Evolutionary conservation across 2,113 vertebrate species (phyloP).

Genomic region (Typhlomys cinereus): DNA sequence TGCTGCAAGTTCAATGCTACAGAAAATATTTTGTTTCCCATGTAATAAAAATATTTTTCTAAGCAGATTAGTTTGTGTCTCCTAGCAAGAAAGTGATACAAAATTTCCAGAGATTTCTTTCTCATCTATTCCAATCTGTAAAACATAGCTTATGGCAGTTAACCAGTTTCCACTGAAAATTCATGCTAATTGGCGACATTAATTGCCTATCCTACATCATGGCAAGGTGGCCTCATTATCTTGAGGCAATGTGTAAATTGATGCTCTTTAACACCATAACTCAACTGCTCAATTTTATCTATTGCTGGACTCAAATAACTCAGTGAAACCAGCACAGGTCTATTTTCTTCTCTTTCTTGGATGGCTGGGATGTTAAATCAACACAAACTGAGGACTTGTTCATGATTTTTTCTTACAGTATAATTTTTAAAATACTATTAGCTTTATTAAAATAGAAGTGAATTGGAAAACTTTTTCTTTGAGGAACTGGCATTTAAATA

Average conservation of each 20-base stretch:
- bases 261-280: conserved; percentile 55
- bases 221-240: conserved; percentile 63
- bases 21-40: conserved; percentile 8
- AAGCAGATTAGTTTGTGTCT: conserved; percentile 39
- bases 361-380: not conserved
- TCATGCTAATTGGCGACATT: conserved; percentile 67
- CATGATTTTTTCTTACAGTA: not conserved
- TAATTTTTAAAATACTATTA: not conserved
- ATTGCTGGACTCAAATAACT: conserved; percentile 40
- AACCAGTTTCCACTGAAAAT: conserved; percentile 53
- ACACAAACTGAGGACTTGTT: not conserved
- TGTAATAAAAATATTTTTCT: conserved; percentile 39
- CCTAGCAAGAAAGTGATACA: not conserved
- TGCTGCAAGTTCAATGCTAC: not conserved
- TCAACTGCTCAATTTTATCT: conserved; percentile 48
- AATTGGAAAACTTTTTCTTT: not conserved
- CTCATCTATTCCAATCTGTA: not conserved
- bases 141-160: conserved; percentile 48
- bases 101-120: conserved; percentile 30
- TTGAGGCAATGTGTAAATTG: conserved; percentile 48
- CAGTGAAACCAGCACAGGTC: not conserved
- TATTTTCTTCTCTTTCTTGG: conserved; percentile 14
- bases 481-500: not conserved
- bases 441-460: conserved; percentile 31
- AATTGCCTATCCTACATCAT: conserved; percentile 37